Evolutionary conservation across 2,113 vertebrate species (phyloP).

Genomic region (Oryzias celebensis): DNA sequence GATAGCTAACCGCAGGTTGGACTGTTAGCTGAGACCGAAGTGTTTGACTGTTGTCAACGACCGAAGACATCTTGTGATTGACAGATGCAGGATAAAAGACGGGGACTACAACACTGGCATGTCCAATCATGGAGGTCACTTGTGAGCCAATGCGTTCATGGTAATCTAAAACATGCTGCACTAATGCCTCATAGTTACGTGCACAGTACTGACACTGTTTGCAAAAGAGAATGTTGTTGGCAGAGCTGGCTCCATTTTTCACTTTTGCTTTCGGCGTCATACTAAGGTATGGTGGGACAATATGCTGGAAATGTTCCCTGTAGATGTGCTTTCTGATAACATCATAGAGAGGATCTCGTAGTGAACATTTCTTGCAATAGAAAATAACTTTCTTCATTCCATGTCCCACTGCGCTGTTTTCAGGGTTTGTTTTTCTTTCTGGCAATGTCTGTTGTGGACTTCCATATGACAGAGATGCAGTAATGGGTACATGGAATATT

Average conservation of each 20-base stretch:
- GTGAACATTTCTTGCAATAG: conserved; percentile 99
- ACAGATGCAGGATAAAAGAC: conserved; percentile 81
- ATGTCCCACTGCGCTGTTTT: conserved; percentile 84
- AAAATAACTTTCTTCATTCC: conserved; percentile 92
- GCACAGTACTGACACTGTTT: conserved; percentile 95
- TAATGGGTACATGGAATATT: conserved; percentile 92
- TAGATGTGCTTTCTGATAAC: conserved; percentile 98
- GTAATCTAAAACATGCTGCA: conserved; percentile 96
- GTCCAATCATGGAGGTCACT: conserved; percentile 97
- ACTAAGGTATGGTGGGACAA: conserved; percentile 91
- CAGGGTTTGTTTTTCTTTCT: conserved; percentile 68
- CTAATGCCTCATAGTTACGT: conserved; percentile 93
- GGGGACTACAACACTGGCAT: conserved; percentile 88
- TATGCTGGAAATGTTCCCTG: conserved; percentile 98
- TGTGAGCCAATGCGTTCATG: conserved; percentile 95
- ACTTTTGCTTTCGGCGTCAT: conserved; percentile 88
- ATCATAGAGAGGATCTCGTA: conserved; percentile 93
- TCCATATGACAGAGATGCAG: conserved; percentile 78
- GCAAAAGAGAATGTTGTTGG: conserved; percentile 89
- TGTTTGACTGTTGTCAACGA: conserved; percentile 77
- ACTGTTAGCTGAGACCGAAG: conserved; percentile 82
- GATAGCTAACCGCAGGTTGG: conserved; percentile 86
- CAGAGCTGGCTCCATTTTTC: conserved; percentile 81
- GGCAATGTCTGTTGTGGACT: conserved; percentile 29
- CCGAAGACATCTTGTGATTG: conserved; percentile 79